Percentiles rank a stretch among this genome's conserved stretches.
These are phyloP conservation scores for Ornithoptera priamus DNA, from an alignment of 2,888 invertebrate genomes.

Conservation along the genomic window DNA sequence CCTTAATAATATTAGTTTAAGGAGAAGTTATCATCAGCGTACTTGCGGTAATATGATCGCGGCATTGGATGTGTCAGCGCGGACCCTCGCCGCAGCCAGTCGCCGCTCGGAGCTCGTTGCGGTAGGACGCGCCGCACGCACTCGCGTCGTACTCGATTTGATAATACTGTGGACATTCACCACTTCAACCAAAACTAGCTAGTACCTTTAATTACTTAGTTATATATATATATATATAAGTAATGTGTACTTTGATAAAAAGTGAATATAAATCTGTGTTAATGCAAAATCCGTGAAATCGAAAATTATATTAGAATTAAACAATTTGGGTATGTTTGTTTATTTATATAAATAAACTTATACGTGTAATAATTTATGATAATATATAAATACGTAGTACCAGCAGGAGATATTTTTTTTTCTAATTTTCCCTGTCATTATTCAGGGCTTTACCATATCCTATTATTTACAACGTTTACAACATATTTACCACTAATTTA, in stretches of 20 bases:
- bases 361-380: too few relatives aligned
- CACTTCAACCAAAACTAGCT: neutral
- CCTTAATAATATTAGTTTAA: neutral
- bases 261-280: neutral
- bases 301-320: neutral
- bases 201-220: too few relatives aligned
- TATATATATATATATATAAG: too few relatives aligned
- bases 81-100: conserved; percentile 40
- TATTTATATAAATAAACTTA: too few relatives aligned
- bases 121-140: conserved; percentile 38
- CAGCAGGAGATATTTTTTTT: too few relatives aligned
- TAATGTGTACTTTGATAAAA: neutral
- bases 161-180: neutral
- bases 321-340: neutral
- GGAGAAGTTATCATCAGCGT: neutral
- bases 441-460: too few relatives aligned
- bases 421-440: too few relatives aligned
- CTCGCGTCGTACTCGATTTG: conserved; percentile 1
- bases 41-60: neutral
- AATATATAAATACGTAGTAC: too few relatives aligned
- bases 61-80: conserved; percentile 18
- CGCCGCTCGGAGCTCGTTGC: conserved; percentile 58
- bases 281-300: neutral
- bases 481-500: too few relatives aligned
- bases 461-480: too few relatives aligned